Percentiles rank a stretch among this genome's conserved stretches.
Conservation (phyloP, 1,140 invertebrate species). For the Trypoxylus dichotomus region DNA sequence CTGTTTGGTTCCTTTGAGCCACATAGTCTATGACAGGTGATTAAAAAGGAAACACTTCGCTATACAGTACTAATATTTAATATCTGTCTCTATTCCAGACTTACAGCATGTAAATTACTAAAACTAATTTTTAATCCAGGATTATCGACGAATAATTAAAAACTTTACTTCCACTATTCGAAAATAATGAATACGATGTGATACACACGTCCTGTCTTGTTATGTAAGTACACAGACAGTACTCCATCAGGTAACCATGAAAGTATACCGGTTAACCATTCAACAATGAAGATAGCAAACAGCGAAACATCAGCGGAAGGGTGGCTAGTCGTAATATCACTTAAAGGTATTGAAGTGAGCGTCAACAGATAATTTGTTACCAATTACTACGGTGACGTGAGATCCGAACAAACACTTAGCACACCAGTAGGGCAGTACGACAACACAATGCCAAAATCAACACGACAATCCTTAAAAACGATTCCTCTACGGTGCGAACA, state of each 20-base stretch:
- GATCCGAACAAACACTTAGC: slow-evolving; percentile 2
- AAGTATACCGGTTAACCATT: not conserved
- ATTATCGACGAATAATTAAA: too few relatives aligned
- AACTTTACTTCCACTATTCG: too few relatives aligned
- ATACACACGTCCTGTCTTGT: too few relatives aligned
- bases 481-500: not conserved
- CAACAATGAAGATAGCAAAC: not conserved
- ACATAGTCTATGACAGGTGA: too few relatives aligned
- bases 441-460: not conserved
- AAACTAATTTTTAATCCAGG: too few relatives aligned
- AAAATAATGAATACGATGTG: too few relatives aligned
- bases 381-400: not conserved
- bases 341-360: not conserved
- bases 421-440: not conserved
- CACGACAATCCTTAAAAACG: not conserved
- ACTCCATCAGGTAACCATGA: not conserved
- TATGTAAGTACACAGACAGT: not conserved
- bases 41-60: too few relatives aligned
- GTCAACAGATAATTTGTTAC: slow-evolving; percentile 3
- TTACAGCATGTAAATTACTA: too few relatives aligned
- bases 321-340: not conserved
- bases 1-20: too few relatives aligned
- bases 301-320: not conserved
- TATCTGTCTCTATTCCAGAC: too few relatives aligned
- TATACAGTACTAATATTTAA: too few relatives aligned